Evolutionary conservation across 2,113 vertebrate genomes (phyloP), one percentile per base, ranked within the genome.

Genomic region (Hirundichthys speculiger): DNA sequence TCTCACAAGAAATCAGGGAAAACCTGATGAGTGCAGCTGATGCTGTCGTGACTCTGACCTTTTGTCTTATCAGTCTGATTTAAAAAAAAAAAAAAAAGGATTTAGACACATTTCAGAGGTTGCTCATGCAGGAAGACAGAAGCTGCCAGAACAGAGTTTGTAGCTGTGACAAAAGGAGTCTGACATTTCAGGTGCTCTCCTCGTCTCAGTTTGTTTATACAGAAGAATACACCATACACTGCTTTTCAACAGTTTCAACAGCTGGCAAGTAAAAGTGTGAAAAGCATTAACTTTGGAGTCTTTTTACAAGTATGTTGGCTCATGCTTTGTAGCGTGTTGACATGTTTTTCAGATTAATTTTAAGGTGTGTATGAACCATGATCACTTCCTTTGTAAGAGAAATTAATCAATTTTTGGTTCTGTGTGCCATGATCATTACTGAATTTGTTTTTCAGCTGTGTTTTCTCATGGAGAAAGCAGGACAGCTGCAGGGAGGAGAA

Each of bases 61-160:
- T n/a, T n/a, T n/a, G n/a, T n/a, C n/a, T n/a, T n/a, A n/a, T 68
- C 62, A 43, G 41, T 72, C 64, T 79, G 80, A 79, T 30, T 14
- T 19, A 47, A 62, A 59, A 14, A 11, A 24, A 11, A 9, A 9
- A 24, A 25, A 5, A 19, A 10, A 57, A 5, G 21, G 43, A 50
- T 57, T n/a, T 41, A 30, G 40, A 48, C n/a, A 6, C 19, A 18
- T 21, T 50, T 69, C 20, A 9, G 43, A 69, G 15, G 60, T 24
- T 54, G 22, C 19, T 48, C 42, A 3, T 25, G 43, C 0, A 3
- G 19, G 39, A 42, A 40, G 15, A 18, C 22, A 20, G 57, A 42
- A 51, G 39, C 50, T 39, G 66, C 13, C 13, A 16, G 34, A 19
- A 22, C 1, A 1, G 12, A 64, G 34, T 27, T n/a, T 42, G 24